Conservation (phyloP, 1,140 invertebrate species). For the Chironomus striatipennis region DNA sequence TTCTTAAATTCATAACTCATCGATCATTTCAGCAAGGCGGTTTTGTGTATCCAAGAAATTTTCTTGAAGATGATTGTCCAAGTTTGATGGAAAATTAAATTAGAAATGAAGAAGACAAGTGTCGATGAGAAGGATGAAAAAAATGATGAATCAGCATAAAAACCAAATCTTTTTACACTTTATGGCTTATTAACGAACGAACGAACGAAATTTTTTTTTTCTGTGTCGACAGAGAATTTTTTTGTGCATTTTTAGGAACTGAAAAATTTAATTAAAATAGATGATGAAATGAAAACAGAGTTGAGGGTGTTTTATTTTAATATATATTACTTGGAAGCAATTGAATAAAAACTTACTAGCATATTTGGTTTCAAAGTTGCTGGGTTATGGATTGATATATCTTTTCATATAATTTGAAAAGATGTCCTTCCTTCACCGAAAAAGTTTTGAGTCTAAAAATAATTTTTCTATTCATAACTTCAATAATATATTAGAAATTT, state of each 20-base stretch:
- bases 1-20: conserved; percentile 23
- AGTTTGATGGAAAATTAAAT: conserved; percentile 16
- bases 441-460: too few relatives aligned
- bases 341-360: too few relatives aligned
- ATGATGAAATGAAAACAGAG: too few relatives aligned
- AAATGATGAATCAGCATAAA: background rate
- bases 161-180: background rate
- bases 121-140: background rate
- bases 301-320: too few relatives aligned
- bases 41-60: conserved; percentile 25
- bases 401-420: too few relatives aligned
- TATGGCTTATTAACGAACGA: background rate
- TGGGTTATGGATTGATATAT: too few relatives aligned
- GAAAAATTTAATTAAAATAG: background rate
- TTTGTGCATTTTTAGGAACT: background rate
- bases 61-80: conserved; percentile 25
- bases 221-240: background rate
- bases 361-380: too few relatives aligned
- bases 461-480: too few relatives aligned
- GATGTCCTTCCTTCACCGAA: too few relatives aligned
- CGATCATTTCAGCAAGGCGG: conserved; percentile 24
- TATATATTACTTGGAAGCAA: too few relatives aligned
- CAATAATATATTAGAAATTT: too few relatives aligned
- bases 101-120: too few relatives aligned
- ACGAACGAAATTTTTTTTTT: background rate